Evolutionary conservation across 2,797 vertebrate genomes (phyloP).

Genomic region (Crypturellus tataupa): DNA sequence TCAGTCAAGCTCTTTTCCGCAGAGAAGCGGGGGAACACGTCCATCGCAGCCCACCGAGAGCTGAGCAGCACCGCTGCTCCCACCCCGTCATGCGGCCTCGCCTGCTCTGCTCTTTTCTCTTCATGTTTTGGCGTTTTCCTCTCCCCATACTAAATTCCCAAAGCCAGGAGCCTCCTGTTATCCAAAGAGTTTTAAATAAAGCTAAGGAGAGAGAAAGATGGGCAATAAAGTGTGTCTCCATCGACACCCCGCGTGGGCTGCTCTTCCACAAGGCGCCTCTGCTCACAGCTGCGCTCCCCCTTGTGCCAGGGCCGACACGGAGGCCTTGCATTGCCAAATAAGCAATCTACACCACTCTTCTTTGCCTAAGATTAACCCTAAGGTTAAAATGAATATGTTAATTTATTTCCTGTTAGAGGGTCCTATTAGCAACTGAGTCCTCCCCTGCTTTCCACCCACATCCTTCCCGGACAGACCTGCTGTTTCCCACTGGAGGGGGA

Average conservation of each 20-base stretch:
- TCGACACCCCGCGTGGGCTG: neutral
- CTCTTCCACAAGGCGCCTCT: neutral
- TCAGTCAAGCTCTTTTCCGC: neutral
- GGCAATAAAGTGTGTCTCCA: neutral
- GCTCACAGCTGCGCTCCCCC: neutral
- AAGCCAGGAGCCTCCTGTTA: neutral
- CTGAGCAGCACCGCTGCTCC: neutral
- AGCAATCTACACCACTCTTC: neutral
- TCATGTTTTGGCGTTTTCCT: neutral
- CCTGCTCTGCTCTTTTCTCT: neutral
- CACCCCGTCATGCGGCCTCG: neutral
- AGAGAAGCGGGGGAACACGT: accelerated
- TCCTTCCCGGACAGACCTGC: neutral
- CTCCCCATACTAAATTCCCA: neutral
- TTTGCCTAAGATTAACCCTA: neutral
- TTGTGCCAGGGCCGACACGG: neutral
- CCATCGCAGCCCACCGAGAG: neutral
- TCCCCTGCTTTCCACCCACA: neutral
- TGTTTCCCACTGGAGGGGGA: neutral
- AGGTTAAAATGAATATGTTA: neutral
- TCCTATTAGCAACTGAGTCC: neutral
- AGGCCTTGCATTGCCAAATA: neutral
- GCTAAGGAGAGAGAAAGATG: slow-evolving; percentile 17
- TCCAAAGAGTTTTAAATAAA: slow-evolving; percentile 31
- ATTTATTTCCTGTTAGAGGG: neutral